Conservation (phyloP, 2,113 vertebrate genomes). For the Epinephelus cyanopodus region DNA sequence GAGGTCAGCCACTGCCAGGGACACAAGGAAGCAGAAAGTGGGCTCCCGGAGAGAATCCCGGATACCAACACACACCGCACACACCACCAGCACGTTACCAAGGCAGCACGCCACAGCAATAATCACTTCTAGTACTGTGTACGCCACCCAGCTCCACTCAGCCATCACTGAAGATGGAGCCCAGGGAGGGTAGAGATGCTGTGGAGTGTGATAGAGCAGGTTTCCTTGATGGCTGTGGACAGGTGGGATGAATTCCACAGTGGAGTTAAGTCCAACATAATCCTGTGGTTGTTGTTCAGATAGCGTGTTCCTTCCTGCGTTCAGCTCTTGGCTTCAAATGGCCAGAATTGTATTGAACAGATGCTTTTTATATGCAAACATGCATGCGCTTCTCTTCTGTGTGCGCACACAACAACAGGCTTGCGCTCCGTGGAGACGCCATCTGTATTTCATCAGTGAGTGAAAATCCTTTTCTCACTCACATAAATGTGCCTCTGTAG, state of each 20-base stretch:
- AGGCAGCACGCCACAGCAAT: slow-evolving; percentile 72
- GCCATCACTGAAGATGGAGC: slow-evolving; percentile 45
- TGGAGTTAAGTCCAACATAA: slow-evolving; percentile 38
- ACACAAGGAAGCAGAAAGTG: slow-evolving; percentile 80
- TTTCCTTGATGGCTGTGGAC: slow-evolving; percentile 7
- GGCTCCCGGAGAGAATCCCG: slow-evolving; percentile 70
- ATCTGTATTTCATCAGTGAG: slow-evolving; percentile 73
- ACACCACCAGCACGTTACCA: slow-evolving; percentile 76
- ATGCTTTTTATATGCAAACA: slow-evolving; percentile 62
- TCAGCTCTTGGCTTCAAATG: slow-evolving; percentile 31
- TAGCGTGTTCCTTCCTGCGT: neutral
- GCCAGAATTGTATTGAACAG: slow-evolving; percentile 15
- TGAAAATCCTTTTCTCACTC: slow-evolving; percentile 28
- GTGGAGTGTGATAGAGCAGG: neutral
- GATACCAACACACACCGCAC: slow-evolving; percentile 62
- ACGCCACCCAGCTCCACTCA: slow-evolving; percentile 57
- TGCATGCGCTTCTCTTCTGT: slow-evolving; percentile 36
- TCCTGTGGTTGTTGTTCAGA: slow-evolving; percentile 12
- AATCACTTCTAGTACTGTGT: slow-evolving; percentile 65
- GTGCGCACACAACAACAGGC: slow-evolving; percentile 47
- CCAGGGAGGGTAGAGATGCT: neutral
- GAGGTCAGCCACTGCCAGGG: slow-evolving; percentile 77
- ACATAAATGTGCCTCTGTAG: slow-evolving; percentile 19
- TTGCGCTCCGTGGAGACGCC: slow-evolving; percentile 57
- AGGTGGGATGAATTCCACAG: slow-evolving; percentile 2